Conservation (phyloP, 2,888 invertebrate species). For the Apotomis turbidana region DNA sequence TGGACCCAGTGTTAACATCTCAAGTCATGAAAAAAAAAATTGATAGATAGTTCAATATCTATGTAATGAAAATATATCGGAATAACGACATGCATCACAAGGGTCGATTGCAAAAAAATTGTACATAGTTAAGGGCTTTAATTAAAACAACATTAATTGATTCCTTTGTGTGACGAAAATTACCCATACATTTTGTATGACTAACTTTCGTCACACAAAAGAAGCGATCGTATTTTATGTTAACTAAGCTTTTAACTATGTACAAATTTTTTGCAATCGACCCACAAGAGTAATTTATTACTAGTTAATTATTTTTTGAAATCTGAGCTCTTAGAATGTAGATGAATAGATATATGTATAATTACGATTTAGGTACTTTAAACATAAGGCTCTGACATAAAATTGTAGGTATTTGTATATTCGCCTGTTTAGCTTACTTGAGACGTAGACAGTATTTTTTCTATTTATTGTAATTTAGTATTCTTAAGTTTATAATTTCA, state of each 20-base stretch:
- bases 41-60: slow-evolving; percentile 9
- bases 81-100: slow-evolving; percentile 29
- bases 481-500: slow-evolving; percentile 31
- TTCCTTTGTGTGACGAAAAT: too few relatives aligned
- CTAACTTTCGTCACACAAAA: too few relatives aligned
- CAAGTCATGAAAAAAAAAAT: neutral
- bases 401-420: slow-evolving; percentile 32
- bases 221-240: too few relatives aligned
- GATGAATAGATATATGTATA: slow-evolving; percentile 15
- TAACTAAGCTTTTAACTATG: too few relatives aligned
- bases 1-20: slow-evolving; percentile 5
- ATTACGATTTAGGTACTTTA: slow-evolving; percentile 27
- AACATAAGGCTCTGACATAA: slow-evolving; percentile 38
- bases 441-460: slow-evolving; percentile 52
- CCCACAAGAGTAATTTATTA: slow-evolving; percentile 25
- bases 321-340: slow-evolving; percentile 34
- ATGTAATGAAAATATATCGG: neutral
- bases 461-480: slow-evolving; percentile 52
- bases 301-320: slow-evolving; percentile 15
- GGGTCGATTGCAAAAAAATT: too few relatives aligned
- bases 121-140: too few relatives aligned
- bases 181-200: too few relatives aligned
- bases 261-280: too few relatives aligned
- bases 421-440: slow-evolving; percentile 39
- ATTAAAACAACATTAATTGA: too few relatives aligned